phyloP scores from a whole-genome alignment of 1,140 invertebrate genomes.

The Drosophila tsacasi region DNA sequence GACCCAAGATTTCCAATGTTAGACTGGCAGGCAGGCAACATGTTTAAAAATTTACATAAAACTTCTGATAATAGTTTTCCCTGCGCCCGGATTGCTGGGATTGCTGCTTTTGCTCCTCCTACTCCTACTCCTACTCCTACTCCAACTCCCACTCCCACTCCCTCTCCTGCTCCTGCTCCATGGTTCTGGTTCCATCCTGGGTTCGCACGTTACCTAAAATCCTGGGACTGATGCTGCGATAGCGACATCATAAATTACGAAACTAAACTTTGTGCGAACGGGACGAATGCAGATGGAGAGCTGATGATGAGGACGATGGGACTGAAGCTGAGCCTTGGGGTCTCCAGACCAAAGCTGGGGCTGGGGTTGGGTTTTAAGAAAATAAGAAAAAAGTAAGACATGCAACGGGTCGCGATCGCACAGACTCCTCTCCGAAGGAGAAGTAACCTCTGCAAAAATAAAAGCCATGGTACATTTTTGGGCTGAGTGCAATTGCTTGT shows the following conservation, averaged over 20 bases:
- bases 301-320: slow-evolving; percentile 38
- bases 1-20: slow-evolving; percentile 55
- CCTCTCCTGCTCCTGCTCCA: not conserved
- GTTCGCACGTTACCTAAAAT: slow-evolving; percentile 69
- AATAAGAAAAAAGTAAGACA: slow-evolving; percentile 19
- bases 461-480: slow-evolving; percentile 65
- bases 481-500: slow-evolving; percentile 83
- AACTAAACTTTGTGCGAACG: slow-evolving; percentile 76
- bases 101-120: slow-evolving; percentile 28
- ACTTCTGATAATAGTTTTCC: slow-evolving; percentile 81
- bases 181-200: slow-evolving; percentile 1
- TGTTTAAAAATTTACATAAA: slow-evolving; percentile 83
- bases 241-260: slow-evolving; percentile 81
- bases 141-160: not conserved
- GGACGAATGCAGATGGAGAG: slow-evolving; percentile 59
- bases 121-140: not conserved
- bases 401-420: slow-evolving; percentile 63
- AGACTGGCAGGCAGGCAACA: slow-evolving; percentile 56
- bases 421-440: slow-evolving; percentile 48
- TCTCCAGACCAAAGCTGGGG: not conserved
- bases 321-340: slow-evolving; percentile 16
- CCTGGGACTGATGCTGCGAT: slow-evolving; percentile 58
- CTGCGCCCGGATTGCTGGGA: slow-evolving; percentile 69
- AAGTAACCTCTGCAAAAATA: slow-evolving; percentile 24
- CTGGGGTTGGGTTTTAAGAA: slow-evolving; percentile 1